phyloP scores from a whole-genome alignment of 37 sponge, comb jelly and placozoan species.

The Oscarella lobularis region DNA sequence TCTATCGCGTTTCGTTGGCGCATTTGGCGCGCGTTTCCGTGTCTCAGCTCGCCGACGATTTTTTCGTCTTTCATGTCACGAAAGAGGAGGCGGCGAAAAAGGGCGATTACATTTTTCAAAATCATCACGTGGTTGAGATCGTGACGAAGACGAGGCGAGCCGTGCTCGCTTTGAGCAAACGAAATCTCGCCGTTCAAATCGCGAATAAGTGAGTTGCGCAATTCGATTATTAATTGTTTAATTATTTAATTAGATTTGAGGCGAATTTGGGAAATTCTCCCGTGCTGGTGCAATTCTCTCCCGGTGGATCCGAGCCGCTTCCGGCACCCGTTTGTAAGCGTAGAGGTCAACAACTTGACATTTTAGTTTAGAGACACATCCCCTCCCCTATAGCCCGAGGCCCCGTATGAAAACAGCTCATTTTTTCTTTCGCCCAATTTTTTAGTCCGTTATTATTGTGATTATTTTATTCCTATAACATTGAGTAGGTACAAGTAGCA shows the following conservation, averaged over 20 bases:
- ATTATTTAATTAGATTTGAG: too few species aligned
- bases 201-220: slow-evolving; percentile 19
- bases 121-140: slow-evolving; percentile 46
- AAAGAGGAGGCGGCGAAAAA: slow-evolving; percentile 20
- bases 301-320: slow-evolving; percentile 6
- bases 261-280: slow-evolving; percentile 3
- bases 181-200: slow-evolving; percentile 16
- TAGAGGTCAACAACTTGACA: slow-evolving; percentile 7
- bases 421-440: too few species aligned
- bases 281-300: slow-evolving; percentile 2
- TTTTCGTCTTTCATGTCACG: slow-evolving; percentile 50
- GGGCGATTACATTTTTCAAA: slow-evolving; percentile 64
- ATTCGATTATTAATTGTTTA: too few species aligned
- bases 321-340: slow-evolving; percentile 11
- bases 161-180: slow-evolving; percentile 29
- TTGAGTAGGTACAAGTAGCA: too few species aligned
- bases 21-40: slow-evolving; percentile 42
- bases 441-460: too few species aligned
- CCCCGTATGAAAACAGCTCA: too few species aligned
- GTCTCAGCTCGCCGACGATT: slow-evolving; percentile 37
- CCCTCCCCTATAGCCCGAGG: too few species aligned
- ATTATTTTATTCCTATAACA: too few species aligned
- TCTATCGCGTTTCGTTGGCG: slow-evolving; percentile 35
- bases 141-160: slow-evolving; percentile 49
- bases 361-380: too few species aligned